A percentile compares a stretch with the other conserved stretches of the same genome.
These are phyloP conservation scores for Sinhomidia bicolor DNA, from an alignment of 2,888 invertebrate species.

Conservation along the genomic window DNA sequence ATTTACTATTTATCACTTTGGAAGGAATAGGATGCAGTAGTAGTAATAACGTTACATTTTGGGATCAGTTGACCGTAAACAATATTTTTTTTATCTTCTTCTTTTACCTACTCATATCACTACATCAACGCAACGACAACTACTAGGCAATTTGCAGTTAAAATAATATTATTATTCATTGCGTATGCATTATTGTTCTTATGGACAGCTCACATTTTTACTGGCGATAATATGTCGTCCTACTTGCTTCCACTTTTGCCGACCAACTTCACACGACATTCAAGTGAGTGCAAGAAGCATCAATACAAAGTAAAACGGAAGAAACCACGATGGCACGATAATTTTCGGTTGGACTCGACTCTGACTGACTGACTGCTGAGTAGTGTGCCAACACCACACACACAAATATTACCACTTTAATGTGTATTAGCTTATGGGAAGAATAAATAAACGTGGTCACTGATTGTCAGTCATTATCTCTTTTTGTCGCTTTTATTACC, in stretches of 20 bases:
- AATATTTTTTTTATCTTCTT: constrained; percentile 5
- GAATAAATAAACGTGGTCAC: constrained; percentile 1
- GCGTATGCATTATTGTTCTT: neutral
- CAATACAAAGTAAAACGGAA: constrained; percentile 7
- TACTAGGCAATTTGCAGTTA: neutral
- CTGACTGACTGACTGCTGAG: neutral
- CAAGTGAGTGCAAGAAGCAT: neutral
- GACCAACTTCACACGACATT: constrained; percentile 33
- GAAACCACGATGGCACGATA: constrained; percentile 32
- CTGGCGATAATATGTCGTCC: neutral
- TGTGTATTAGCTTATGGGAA: neutral
- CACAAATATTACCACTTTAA: no score
- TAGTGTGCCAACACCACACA: no score
- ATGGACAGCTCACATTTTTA: constrained; percentile 23
- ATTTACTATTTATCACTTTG: neutral
- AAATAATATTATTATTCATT: neutral
- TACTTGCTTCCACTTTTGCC: constrained; percentile 4
- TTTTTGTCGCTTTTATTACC: neutral
- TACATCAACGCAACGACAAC: neutral
- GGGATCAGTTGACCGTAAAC: constrained; percentile 48
- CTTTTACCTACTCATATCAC: neutral
- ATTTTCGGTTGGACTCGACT: constrained; percentile 7
- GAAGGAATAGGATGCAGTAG: neutral
- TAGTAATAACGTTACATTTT: constrained; percentile 2
- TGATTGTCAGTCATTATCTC: neutral